These are phyloP conservation scores for Catostylus mosaicus DNA, from an alignment of 30 jellyfish, hydroid and myxozoan genomes.

Conservation along the genomic window DNA sequence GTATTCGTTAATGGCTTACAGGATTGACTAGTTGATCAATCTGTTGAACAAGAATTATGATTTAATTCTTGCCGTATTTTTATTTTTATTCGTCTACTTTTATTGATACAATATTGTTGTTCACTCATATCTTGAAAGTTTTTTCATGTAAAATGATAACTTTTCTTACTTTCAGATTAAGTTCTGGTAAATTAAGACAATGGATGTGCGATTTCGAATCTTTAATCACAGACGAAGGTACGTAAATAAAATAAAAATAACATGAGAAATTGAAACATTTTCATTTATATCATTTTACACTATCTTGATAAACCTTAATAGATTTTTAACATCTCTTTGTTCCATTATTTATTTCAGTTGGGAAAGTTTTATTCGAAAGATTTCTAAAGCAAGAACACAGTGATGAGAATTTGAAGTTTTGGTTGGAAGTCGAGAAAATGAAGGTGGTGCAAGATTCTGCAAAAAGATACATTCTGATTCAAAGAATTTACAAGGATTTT, in stretches of 20 bases:
- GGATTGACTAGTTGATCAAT: too few species aligned
- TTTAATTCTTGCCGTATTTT: too few species aligned
- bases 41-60: too few species aligned
- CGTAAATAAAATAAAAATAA: too few species aligned
- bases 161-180: neutral
- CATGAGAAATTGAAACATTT: too few species aligned
- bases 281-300: too few species aligned
- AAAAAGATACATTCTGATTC: constrained; percentile 34
- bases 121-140: neutral
- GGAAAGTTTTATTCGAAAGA: constrained; percentile 53
- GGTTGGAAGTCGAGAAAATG: constrained; percentile 78
- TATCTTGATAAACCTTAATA: too few species aligned
- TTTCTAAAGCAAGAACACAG: constrained; percentile 81
- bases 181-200: constrained; percentile 27
- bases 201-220: constrained; percentile 67
- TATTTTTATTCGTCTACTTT: too few species aligned
- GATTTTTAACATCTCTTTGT: neutral
- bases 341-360: constrained; percentile 34
- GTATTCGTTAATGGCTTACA: too few species aligned
- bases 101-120: neutral
- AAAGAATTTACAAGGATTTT: constrained; percentile 67
- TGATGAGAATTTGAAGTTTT: constrained; percentile 82
- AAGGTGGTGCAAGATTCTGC: constrained; percentile 29
- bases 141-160: neutral
- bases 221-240: constrained; percentile 56